A percentile compares a stretch with the other conserved stretches of the same genome.
These are phyloP conservation scores for Catharus minimus DNA, from an alignment of 2,113 vertebrate genomes.

Conservation along the genomic window DNA sequence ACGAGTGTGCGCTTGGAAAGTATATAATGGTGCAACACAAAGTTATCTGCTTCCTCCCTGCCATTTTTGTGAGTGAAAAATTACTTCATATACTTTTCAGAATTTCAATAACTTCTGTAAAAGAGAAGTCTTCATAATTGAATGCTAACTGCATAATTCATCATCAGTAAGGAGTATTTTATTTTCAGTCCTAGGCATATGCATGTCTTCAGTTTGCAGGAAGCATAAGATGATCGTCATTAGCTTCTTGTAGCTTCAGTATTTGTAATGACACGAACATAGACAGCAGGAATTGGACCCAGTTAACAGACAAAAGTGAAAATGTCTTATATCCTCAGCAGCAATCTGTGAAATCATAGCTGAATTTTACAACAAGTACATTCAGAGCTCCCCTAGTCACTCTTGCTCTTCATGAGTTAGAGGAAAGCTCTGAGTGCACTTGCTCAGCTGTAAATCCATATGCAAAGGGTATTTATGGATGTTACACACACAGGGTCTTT, in stretches of 20 bases:
- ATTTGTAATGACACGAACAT: background rate
- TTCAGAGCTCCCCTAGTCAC: background rate
- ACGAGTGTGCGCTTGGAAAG: background rate
- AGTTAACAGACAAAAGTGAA: background rate
- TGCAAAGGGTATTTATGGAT: background rate
- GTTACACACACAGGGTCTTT: fast-evolving
- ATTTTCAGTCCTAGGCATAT: background rate
- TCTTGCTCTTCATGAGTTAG: background rate
- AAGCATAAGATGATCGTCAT: background rate
- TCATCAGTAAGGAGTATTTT: background rate
- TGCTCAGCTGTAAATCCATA: slow-evolving; percentile 2
- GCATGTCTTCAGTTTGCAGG: background rate
- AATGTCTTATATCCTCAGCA: background rate
- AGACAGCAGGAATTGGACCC: background rate
- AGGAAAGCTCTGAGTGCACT: background rate
- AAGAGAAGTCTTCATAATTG: background rate
- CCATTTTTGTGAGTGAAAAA: background rate
- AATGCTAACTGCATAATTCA: background rate
- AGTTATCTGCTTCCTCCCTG: background rate
- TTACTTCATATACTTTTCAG: background rate
- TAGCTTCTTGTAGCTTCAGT: background rate
- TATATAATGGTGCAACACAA: background rate
- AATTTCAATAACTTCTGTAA: background rate
- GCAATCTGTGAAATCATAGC: fast-evolving
- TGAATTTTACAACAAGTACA: background rate